Conservation (phyloP, 2,113 vertebrate genomes). For the Semicossyphus pulcher region DNA sequence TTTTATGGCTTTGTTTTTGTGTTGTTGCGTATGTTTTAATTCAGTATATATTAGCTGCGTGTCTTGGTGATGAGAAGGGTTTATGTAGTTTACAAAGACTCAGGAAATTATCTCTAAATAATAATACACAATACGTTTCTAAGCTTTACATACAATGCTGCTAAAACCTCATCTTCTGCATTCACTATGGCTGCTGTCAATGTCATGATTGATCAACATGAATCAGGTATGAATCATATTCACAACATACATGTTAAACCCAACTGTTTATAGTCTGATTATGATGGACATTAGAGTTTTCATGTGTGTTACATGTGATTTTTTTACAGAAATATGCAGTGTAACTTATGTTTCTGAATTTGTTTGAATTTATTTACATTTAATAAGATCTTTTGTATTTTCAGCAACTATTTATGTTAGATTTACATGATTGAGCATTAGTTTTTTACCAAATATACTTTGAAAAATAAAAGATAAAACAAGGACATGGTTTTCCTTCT, state of each 20-base stretch:
- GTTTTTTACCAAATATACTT: constrained; percentile 59
- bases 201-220: not conserved
- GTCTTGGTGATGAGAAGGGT: constrained; percentile 6
- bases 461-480: constrained; percentile 52
- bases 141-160: constrained; percentile 21
- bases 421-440: constrained; percentile 26
- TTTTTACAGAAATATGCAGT: constrained; percentile 42
- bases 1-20: constrained; percentile 19
- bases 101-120: constrained; percentile 13
- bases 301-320: not conserved
- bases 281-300: constrained; percentile 7
- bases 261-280: constrained; percentile 14
- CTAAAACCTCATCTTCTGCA: constrained; percentile 6
- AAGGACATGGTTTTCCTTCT: not conserved
- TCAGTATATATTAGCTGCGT: constrained; percentile 30
- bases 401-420: constrained; percentile 42
- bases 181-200: not conserved
- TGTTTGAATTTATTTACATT: constrained; percentile 35
- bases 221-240: not conserved
- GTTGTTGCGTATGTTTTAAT: constrained; percentile 1
- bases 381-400: constrained; percentile 16
- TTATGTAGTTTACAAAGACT: constrained; percentile 25
- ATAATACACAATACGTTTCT: not conserved
- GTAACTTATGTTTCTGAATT: constrained; percentile 23
- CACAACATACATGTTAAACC: not conserved